phyloP scores from a whole-genome alignment of 1,140 invertebrate genomes.

The Cyclargus thomasi region DNA sequence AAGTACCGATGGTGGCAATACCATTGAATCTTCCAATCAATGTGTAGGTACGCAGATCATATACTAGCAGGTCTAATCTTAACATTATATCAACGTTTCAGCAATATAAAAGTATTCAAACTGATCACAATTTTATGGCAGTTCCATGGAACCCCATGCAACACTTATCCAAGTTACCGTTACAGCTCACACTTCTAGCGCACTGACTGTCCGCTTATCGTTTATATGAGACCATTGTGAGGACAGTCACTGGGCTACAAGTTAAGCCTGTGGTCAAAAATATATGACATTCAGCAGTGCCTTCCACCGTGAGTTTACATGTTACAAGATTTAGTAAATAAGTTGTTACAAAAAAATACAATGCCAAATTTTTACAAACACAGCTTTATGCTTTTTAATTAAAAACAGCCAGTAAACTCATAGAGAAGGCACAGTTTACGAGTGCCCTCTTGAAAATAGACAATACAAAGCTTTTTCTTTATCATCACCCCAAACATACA shows the following conservation, averaged over 20 bases:
- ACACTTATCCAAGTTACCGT: constrained; percentile 52
- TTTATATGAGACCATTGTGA: constrained; percentile 11
- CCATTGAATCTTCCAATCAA: constrained; percentile 56
- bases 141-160: constrained; percentile 70
- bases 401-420: background rate
- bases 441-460: constrained; percentile 45
- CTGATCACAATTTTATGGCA: constrained; percentile 73
- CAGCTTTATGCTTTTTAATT: background rate
- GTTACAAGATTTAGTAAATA: background rate
- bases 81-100: constrained; percentile 67
- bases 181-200: constrained; percentile 27
- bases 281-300: constrained; percentile 56
- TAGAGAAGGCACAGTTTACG: constrained; percentile 33
- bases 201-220: constrained; percentile 14
- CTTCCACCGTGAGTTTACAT: background rate
- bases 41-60: constrained; percentile 54
- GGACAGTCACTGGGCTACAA: constrained; percentile 24
- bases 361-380: background rate
- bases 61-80: constrained; percentile 72
- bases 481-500: constrained; percentile 37
- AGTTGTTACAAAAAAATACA: background rate
- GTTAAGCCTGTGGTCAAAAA: constrained; percentile 47
- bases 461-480: constrained; percentile 41
- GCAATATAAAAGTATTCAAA: constrained; percentile 75
- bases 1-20: constrained; percentile 11